Base-by-base conservation (phyloP, 2,888 invertebrate species). In the Resseliella maxima region DNA sequence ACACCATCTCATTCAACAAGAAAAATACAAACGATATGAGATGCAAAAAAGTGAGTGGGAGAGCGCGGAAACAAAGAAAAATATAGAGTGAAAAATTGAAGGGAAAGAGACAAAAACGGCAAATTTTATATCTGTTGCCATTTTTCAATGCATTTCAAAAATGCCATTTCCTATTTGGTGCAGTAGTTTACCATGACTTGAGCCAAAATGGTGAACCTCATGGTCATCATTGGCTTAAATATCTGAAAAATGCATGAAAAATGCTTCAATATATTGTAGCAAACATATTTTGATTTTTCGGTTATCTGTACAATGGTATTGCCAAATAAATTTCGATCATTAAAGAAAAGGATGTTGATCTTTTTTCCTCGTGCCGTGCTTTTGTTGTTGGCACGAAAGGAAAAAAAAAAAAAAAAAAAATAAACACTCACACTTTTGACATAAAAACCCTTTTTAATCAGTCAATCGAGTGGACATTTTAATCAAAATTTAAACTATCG, bases 181-280 rank as follows among this genome's bases (percentile, higher is more conserved):
- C 18, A 18, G 46, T 50, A 50, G 8, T 50, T 12, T 41, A 12
- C 5, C 41, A 41, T 41, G 41, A 41, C 5, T 41, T 12, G 41
- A 41, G 41, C n/a, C n/a, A n/a, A 18, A 50, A 59, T 59, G 59
- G 59, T 10, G 24, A 59, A 59, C 12, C 12, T 72, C 27, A 31
- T 72, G 15, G n/a, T 31, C 72, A 72, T 72, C 72, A 72, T 31
- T 31, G 72, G 72, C 31, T 72, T 72, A 31, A 59, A 72, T 72
- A 15, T 72, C 27, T 72, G 72, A 72, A 72, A 31, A 72, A 72
- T 72, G 31, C 15, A 72, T 72, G 72, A 72, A 72, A 72, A 72
- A 15, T 72, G 12, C 72, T 12, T 12, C 35, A 31, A 72, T 72
- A 72, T 72, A 31, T 31, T 72, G 12, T 27, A 18, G 72, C 12